Evolutionary conservation across 2,797 vertebrate species (phyloP).

Genomic region (Rhinogobio ventralis): DNA sequence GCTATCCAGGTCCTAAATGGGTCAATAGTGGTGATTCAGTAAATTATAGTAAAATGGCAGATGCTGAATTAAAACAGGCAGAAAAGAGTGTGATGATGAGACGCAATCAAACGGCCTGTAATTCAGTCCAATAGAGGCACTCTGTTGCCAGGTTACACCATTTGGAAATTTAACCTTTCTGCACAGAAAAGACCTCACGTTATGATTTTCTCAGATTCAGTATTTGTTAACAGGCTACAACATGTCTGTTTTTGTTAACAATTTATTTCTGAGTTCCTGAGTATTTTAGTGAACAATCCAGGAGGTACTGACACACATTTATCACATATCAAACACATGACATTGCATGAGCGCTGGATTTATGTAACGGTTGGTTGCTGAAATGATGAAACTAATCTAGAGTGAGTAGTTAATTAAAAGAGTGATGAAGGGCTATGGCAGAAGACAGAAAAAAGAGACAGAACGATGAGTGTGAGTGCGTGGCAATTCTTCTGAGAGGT

Average conservation of each 20-base stretch:
- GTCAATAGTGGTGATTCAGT: conserved; percentile 43
- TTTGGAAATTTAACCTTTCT: conserved; percentile 49
- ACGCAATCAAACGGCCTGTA: conserved; percentile 27
- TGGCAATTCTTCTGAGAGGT: background rate
- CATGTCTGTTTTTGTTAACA: background rate
- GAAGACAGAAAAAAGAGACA: background rate
- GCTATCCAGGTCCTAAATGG: conserved; percentile 19
- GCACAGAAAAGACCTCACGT: background rate
- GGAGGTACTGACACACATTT: background rate
- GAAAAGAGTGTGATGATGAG: conserved; percentile 35
- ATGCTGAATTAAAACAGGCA: conserved; percentile 38
- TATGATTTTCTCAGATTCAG: conserved; percentile 16
- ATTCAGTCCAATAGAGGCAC: conserved; percentile 31
- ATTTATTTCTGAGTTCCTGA: background rate
- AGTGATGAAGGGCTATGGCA: conserved; percentile 46
- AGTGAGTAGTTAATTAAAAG: conserved; percentile 66
- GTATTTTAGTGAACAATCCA: background rate
- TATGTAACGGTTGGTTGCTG: conserved; percentile 50
- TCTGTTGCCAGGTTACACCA: conserved; percentile 56
- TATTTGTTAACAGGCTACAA: background rate
- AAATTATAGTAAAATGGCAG: conserved; percentile 44
- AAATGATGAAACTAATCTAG: conserved; percentile 66
- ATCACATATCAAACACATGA: background rate
- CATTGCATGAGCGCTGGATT: background rate
- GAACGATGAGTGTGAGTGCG: conserved; percentile 15